Base-by-base conservation (phyloP, 2,113 vertebrate species). In the Otolemur garnettii region DNA sequence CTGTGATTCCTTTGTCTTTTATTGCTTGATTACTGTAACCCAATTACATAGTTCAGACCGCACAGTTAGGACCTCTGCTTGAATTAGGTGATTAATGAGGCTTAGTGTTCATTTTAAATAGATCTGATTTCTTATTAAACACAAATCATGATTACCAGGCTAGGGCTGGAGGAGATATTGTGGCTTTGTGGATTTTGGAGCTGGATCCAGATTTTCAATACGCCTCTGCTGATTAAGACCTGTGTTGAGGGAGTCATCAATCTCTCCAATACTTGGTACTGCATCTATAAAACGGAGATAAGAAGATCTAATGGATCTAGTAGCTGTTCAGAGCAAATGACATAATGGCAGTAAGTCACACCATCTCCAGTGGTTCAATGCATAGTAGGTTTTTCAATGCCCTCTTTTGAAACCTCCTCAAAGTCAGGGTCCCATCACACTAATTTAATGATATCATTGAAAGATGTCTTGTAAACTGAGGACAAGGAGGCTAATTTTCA, bases 21-120 rank as follows among this genome's bases (percentile, higher is more conserved):
- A 89, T 15, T 83, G 9, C 30, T 68, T 50, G 21, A 42, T 33
- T 28, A 17, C 35, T 28, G 12, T 17, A 83, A 22, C 19, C 7
- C 38, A 45, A 7, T 8, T 78, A 24, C 22, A n/a, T 26, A 42
- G 18, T 80, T 72, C 5, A 86, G 21, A 60, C 22, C 11, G 55
- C 28, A 22, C 3, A 45, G 64, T 60, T 30, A 62, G 35, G 22
- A 83, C 18, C 9, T 78, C 80, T 75, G 18, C n/a, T 62, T 92
- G 53, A 62, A 13, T 74, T 89, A 45, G 24, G 59, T 80, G 28
- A 35, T 88, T 45, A 84, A 95, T 74, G 53, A 79, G 92, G 45
- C 14, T 87, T 4, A 50, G 3, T 57, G 6, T 57, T 62, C 50
- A 57, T 75, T 6, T 6, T 62, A 57, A 71, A 86, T 42, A 90